phyloP scores from a whole-genome alignment of 2,797 vertebrate genomes.

The Scleropages formosus region DNA sequence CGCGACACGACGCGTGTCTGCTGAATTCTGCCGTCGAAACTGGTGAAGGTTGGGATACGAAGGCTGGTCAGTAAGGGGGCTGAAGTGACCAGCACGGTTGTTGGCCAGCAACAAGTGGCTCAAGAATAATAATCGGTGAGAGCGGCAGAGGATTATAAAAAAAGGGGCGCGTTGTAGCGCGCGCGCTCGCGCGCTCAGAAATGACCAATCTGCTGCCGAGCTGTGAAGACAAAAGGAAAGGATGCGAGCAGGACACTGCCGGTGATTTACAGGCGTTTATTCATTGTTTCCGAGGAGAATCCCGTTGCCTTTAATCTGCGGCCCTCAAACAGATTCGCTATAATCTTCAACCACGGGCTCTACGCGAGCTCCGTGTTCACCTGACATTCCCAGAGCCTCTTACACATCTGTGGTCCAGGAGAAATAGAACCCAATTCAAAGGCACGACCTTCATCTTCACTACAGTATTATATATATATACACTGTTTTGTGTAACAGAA shows the following conservation, averaged over 20 bases:
- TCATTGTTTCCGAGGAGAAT: background rate
- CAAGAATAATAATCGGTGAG: too few species aligned
- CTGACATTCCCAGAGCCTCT: slow-evolving; percentile 48
- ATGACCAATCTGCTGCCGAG: background rate
- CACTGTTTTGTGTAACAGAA: too few species aligned
- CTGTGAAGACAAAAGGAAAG: slow-evolving; percentile 16
- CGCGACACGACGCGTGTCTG: background rate
- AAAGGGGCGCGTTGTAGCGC: too few species aligned
- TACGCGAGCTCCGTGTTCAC: slow-evolving; percentile 62
- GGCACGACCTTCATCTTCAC: background rate
- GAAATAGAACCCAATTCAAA: background rate
- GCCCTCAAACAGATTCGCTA: slow-evolving; percentile 60
- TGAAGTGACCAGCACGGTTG: background rate
- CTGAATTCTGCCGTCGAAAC: slow-evolving; percentile 1
- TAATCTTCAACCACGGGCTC: slow-evolving; percentile 66
- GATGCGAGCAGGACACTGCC: slow-evolving; percentile 6
- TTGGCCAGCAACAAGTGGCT: background rate
- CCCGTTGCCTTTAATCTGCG: slow-evolving; percentile 38
- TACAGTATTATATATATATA: too few species aligned
- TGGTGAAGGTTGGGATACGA: background rate
- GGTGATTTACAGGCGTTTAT: slow-evolving; percentile 15
- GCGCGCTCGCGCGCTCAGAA: too few species aligned
- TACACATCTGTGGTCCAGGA: slow-evolving; percentile 42
- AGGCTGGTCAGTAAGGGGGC: background rate
- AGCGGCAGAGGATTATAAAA: too few species aligned